Base-by-base conservation (phyloP, 64 coral and sea anemone species). In the Actinia equina region DNA sequence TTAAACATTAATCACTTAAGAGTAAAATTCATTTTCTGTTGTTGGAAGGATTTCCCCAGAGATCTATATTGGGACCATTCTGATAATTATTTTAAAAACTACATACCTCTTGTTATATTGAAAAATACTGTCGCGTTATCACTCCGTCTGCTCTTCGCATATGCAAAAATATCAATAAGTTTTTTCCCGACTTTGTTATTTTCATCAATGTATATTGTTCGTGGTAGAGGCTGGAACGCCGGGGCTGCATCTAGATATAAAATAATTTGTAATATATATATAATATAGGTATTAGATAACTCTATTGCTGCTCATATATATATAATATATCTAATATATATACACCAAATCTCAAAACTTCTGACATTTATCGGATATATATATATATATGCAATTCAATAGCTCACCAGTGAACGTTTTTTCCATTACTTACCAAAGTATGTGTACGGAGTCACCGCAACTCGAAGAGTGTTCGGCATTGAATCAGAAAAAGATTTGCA, bases 371-470 rank as follows among this genome's bases (percentile, higher is more conserved):
- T n/a, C n/a, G n/a, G n/a, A n/a, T n/a, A n/a, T n/a, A n/a, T n/a
- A n/a, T n/a, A n/a, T n/a, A n/a, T n/a, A n/a, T n/a, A n/a, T n/a
- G 15, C 4, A 65, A n/a, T 23, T 65, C 19, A 65, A n/a, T 14
- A n/a, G 6, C 19, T n/a, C 19, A 65, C 7, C 6, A 65, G 46
- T 37, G 46, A 49, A 49, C 0, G 7, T 49, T 6, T 49, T 49
- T 65, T 43, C 3, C 25, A 17, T 42, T 20, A 90, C 88, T 70
- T 82, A 96, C 94, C 94, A 70, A 96, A 96, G 81, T 82, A 96
- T 41, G 62, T 93, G 86, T 96, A 96, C 4, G 44, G 91, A 7
- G 94, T 86, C 42, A 93, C 45, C 8, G 79, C 88, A 26, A 90
- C 54, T 4, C n/a, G 52, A 11, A 93, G 60, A 4, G 18, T 6